These are phyloP conservation scores for Lasioglossum figueresi DNA, from an alignment of 2,888 invertebrate genomes.

Conservation along the genomic window DNA sequence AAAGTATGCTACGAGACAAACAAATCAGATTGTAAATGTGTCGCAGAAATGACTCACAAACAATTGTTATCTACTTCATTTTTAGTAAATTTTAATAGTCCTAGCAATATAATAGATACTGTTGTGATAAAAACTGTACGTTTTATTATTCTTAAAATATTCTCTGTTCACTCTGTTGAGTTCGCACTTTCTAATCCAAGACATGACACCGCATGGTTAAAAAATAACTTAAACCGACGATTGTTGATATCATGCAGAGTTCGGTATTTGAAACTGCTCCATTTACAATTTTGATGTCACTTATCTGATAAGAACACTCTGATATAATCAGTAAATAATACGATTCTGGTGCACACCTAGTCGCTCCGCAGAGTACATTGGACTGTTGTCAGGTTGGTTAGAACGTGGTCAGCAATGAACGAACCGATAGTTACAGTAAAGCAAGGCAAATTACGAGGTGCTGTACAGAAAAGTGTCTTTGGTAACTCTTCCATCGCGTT, in stretches of 20 bases:
- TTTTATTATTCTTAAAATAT: neutral
- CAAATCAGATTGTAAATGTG: neutral
- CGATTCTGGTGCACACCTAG: neutral
- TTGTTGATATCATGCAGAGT: neutral
- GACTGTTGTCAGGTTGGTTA: neutral
- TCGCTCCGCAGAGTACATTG: neutral
- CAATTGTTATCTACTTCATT: neutral
- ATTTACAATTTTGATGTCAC: neutral
- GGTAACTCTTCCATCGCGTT: slow-evolving; percentile 78
- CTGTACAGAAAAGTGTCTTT: slow-evolving; percentile 63
- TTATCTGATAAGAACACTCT: neutral
- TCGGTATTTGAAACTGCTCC: neutral
- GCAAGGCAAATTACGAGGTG: slow-evolving; percentile 80
- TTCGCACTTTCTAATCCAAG: neutral
- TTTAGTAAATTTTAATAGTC: neutral
- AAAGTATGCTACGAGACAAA: neutral
- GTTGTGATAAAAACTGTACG: too few species aligned
- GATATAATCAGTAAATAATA: neutral
- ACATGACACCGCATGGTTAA: neutral
- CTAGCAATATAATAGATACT: neutral
- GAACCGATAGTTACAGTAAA: slow-evolving; percentile 73
- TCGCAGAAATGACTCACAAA: neutral
- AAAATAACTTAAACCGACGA: neutral
- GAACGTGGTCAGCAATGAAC: slow-evolving; percentile 51
- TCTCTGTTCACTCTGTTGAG: neutral